Percentiles rank a stretch among this genome's conserved stretches.
Evolutionary conservation across 2,113 vertebrate species (phyloP).

Genomic region (Cololabis saira): DNA sequence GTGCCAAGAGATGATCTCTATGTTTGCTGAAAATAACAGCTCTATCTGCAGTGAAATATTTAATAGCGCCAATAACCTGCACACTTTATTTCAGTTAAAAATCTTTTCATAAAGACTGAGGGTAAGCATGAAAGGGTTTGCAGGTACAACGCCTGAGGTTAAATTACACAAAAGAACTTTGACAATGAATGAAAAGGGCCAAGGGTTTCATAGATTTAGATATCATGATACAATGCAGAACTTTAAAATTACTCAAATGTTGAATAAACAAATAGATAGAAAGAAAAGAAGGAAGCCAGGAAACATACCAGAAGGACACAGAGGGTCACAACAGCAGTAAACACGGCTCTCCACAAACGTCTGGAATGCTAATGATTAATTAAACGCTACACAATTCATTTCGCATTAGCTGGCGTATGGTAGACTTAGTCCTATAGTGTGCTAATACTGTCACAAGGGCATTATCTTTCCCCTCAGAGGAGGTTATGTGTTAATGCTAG

Average conservation of each 20-base stretch:
- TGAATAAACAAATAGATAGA: not conserved
- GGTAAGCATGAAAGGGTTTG: too few relatives aligned
- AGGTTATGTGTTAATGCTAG: conserved; percentile 62
- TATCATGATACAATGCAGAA: not conserved
- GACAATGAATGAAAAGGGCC: not conserved
- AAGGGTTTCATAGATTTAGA: too few relatives aligned
- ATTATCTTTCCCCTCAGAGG: conserved; percentile 53
- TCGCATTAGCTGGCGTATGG: conserved; percentile 2
- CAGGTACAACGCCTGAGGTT: not conserved
- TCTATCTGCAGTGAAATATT: not conserved
- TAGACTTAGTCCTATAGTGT: conserved; percentile 30
- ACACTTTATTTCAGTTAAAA: too few relatives aligned
- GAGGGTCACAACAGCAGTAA: not conserved
- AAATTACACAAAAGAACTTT: not conserved
- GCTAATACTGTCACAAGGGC: conserved; percentile 43
- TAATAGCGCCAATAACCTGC: not conserved
- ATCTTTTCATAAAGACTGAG: too few relatives aligned
- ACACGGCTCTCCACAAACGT: conserved; percentile 4
- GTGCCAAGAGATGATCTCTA: too few relatives aligned
- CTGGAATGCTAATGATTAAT: conserved; percentile 49
- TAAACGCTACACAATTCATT: conserved; percentile 39
- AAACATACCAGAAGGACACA: conserved; percentile 3
- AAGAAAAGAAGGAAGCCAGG: not conserved
- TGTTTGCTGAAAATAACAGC: too few relatives aligned
- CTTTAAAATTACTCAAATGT: not conserved